Base-by-base conservation (phyloP, 2,113 vertebrate genomes). In the Camelus bactrianus region DNA sequence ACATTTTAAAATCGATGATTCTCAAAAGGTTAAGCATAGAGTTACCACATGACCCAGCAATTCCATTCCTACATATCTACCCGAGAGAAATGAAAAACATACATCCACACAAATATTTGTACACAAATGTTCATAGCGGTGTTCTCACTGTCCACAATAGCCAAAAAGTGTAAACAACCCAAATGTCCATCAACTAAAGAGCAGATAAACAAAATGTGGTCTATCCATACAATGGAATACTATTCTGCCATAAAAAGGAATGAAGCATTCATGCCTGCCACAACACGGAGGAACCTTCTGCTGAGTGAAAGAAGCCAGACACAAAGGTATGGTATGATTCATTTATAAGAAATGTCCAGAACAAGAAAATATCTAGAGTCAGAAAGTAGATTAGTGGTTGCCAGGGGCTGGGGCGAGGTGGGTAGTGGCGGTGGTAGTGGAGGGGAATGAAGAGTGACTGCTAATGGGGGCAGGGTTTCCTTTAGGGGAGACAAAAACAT, bases 11-110 rank as follows among this genome's bases (percentile, higher is more conserved):
- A 48, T 67, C 46, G 12, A 58, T 58, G 24, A 80, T 87, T 56
- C n/a, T 89, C 46, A 58, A 91, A 93, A 93, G 72, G n/a, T 94
- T 81, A 94, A 84, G 69, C n/a, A 92, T 8, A 91, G 65, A 87
- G n/a, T 84, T 80, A 75, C 28, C 62, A 50, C 72, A 56, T 56
- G 72, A 85, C 42, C 14, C 2, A 84, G 64, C 14, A 56, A 32
- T 88, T 91, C 58, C 12, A 73, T 24, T 50, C 54, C 54, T 26
- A 46, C 13, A 22, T 35, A 75, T 75, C 62, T 52, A 82, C 11
- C 4, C 3, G 67, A 48, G 1, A 93, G 58, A 95, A 93, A 87
- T 86, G 48, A 93, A 95, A 95, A 95, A 64, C 13, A 52, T 60
- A 64, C 6, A 12, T 48, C 14, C 38, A 82, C 56, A 35, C 4